These are phyloP conservation scores for Zaprionus ghesquierei DNA, from an alignment of 1,140 invertebrate species.

Conservation along the genomic window DNA sequence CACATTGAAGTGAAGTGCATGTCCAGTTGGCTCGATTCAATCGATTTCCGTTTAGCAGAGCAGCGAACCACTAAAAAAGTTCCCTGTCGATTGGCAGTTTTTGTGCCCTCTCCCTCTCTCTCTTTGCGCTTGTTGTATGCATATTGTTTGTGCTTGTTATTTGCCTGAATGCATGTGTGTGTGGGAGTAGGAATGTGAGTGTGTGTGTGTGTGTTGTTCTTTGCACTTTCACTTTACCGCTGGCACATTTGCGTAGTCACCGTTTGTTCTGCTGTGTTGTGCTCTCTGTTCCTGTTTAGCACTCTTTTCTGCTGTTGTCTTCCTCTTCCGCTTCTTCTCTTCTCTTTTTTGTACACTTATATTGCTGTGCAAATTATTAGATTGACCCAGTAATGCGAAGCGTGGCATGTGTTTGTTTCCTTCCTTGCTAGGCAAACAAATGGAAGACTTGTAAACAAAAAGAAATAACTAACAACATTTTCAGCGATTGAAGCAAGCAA, in stretches of 20 bases:
- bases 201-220: conserved; percentile 30
- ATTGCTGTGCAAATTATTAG: conserved; percentile 72
- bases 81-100: conserved; percentile 45
- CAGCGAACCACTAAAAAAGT: conserved; percentile 59
- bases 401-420: conserved; percentile 29
- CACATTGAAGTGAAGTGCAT: conserved; percentile 20
- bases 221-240: conserved; percentile 57
- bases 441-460: neutral
- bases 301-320: neutral
- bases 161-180: conserved; percentile 28
- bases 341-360: neutral
- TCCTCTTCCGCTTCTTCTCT: neutral
- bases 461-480: conserved; percentile 1
- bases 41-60: conserved; percentile 77
- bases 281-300: neutral
- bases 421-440: neutral
- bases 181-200: neutral
- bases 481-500: neutral
- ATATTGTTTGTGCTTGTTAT: conserved; percentile 17
- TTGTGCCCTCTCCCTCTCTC: neutral
- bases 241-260: conserved; percentile 65
- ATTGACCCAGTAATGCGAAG: conserved; percentile 67
- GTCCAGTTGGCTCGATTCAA: conserved; percentile 50
- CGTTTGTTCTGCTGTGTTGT: conserved; percentile 38
- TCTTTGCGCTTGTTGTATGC: neutral